Evolutionary conservation across 1,140 invertebrate genomes (phyloP).

Genomic region (Artemia franciscana): DNA sequence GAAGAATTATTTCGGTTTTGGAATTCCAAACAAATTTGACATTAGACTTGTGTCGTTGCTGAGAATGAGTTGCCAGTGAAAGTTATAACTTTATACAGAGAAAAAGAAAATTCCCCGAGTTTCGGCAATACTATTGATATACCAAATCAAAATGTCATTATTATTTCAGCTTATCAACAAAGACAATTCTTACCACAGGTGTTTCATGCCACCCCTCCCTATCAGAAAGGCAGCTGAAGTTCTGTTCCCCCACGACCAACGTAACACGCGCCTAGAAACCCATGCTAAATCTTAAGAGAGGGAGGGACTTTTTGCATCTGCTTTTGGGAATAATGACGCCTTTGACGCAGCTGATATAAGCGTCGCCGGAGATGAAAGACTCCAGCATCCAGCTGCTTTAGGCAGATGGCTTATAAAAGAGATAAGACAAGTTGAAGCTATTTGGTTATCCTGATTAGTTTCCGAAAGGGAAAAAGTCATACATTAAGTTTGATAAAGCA

Average conservation of each 20-base stretch:
- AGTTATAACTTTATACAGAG: no score
- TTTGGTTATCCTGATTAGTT: neutral
- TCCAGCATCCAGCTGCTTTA: neutral
- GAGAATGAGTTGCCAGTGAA: no score
- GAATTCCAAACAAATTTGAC: no score
- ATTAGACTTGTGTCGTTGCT: no score
- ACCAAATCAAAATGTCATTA: no score
- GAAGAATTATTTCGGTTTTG: no score
- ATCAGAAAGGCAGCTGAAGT: neutral
- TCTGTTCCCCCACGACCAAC: neutral
- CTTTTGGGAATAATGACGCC: neutral
- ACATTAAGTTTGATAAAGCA: no score
- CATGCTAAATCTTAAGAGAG: neutral
- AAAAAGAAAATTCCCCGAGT: no score
- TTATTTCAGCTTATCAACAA: no score
- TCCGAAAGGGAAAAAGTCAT: no score
- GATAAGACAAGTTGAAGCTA: neutral
- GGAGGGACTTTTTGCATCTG: neutral
- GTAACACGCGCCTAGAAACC: neutral
- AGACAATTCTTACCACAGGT: neutral
- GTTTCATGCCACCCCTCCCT: neutral
- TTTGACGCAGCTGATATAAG: neutral
- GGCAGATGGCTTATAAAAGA: neutral
- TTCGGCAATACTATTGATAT: no score
- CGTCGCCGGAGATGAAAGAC: neutral